Evolutionary conservation across 2,113 vertebrate genomes (phyloP).

Genomic region (Cynoglossus semilaevis): DNA sequence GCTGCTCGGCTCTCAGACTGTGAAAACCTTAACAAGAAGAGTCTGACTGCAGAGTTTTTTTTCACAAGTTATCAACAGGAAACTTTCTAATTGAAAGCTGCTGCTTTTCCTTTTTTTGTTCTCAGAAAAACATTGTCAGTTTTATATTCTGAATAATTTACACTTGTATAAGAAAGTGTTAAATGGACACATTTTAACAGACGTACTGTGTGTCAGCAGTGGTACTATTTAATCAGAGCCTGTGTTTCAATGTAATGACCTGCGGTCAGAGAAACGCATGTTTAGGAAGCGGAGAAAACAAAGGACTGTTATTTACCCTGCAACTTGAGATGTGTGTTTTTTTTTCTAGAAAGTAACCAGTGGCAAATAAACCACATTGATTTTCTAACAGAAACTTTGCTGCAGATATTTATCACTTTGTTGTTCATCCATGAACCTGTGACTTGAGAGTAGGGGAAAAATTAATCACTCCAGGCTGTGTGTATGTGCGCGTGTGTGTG

Average conservation of each 20-base stretch:
- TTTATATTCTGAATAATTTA: too few relatives aligned
- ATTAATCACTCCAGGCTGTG: constrained; percentile 33
- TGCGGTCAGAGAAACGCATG: constrained; percentile 10
- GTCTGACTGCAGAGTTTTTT: not conserved
- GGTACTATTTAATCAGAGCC: constrained; percentile 22
- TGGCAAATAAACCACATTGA: constrained; percentile 22
- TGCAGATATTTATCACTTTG: constrained; percentile 34
- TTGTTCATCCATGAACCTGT: constrained; percentile 22
- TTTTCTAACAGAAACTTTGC: constrained; percentile 36
- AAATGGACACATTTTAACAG: constrained; percentile 2
- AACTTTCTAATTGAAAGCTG: constrained; percentile 5
- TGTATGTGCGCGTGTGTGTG: too few relatives aligned
- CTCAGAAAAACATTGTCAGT: too few relatives aligned
- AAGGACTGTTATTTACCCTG: constrained; percentile 26
- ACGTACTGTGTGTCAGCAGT: not conserved
- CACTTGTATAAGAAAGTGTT: too few relatives aligned
- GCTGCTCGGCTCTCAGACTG: constrained; percentile 19
- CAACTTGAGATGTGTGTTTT: constrained; percentile 10
- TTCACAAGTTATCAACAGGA: not conserved
- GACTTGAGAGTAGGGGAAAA: constrained; percentile 9
- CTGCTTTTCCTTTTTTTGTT: not conserved
- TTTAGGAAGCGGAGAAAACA: constrained; percentile 28
- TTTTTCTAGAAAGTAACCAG: constrained; percentile 7
- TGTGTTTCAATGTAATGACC: constrained; percentile 22
- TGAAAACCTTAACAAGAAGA: constrained; percentile 10